A percentile compares a stretch with the other conserved stretches of the same genome.
These are phyloP conservation scores for Palloptera scutellata DNA, from an alignment of 2,888 invertebrate species.

Conservation along the genomic window DNA sequence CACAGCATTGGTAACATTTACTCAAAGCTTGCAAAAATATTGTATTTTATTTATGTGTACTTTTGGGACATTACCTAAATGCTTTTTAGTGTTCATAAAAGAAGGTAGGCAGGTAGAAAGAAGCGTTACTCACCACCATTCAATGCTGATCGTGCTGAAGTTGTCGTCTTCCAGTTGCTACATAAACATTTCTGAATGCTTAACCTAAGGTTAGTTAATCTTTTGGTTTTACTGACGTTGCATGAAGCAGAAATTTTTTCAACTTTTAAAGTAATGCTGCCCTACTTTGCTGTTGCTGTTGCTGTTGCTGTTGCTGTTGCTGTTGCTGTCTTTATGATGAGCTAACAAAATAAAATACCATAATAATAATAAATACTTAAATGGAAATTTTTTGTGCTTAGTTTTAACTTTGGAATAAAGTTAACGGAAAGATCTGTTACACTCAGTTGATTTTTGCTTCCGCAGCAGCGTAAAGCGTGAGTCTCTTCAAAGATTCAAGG, in stretches of 20 bases:
- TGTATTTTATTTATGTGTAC: conserved; percentile 13
- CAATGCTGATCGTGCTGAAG: neutral
- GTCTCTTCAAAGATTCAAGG: neutral
- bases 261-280: conserved; percentile 24
- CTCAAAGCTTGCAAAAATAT: conserved; percentile 5
- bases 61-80: neutral
- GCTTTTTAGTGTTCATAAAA: neutral
- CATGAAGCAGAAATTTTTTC: conserved; percentile 25
- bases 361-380: neutral
- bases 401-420: neutral
- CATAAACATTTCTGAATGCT: conserved; percentile 19
- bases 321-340: neutral
- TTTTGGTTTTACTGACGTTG: conserved; percentile 37
- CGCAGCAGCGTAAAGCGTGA: neutral
- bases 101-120: no score
- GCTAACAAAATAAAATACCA: neutral
- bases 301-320: neutral
- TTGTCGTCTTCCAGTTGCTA: neutral
- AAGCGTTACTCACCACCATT: no score
- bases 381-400: no score
- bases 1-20: neutral
- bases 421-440: neutral
- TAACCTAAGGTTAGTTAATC: conserved; percentile 25
- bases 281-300: conserved; percentile 2
- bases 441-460: conserved; percentile 14